Evolutionary conservation across 2,888 invertebrate genomes (phyloP).

Genomic region (Eupithecia vulgata): DNA sequence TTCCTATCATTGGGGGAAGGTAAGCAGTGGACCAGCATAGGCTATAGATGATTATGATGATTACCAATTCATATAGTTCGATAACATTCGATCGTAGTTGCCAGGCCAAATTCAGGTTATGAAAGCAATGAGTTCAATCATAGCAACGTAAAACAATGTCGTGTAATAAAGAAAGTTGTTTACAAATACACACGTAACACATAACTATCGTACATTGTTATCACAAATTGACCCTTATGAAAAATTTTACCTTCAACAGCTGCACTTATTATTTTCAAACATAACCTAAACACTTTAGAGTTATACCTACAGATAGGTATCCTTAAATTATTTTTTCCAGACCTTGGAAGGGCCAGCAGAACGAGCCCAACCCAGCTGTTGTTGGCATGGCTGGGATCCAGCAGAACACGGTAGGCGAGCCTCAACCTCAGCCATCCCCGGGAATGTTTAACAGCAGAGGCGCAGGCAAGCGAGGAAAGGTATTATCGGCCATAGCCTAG

Average conservation of each 20-base stretch:
- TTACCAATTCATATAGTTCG: not conserved
- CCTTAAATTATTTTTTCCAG: slow-evolving; percentile 48
- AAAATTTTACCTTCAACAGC: not conserved
- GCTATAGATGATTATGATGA: not conserved
- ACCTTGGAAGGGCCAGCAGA: slow-evolving; percentile 80
- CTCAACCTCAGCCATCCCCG: slow-evolving; percentile 70
- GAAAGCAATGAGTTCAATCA: not conserved
- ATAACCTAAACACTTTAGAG: not conserved
- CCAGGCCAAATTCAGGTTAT: not conserved
- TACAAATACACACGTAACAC: not conserved
- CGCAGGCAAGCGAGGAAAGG: slow-evolving; percentile 75
- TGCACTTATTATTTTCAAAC: not conserved
- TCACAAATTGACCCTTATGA: not conserved
- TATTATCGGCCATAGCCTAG: slow-evolving; percentile 52
- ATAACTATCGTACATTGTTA: not conserved
- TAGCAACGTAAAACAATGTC: not conserved
- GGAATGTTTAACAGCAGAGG: slow-evolving; percentile 78
- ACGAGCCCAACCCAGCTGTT: slow-evolving; percentile 76
- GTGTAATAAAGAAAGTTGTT: not conserved
- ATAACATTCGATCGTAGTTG: not conserved
- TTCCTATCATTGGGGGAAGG: not conserved
- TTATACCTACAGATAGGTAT: not conserved
- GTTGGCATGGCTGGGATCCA: slow-evolving; percentile 75
- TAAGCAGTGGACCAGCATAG: not conserved
- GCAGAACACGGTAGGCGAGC: slow-evolving; percentile 70